These are phyloP conservation scores for Campylomormyrus numenius DNA, from an alignment of 2,113 vertebrate species.

Conservation along the genomic window DNA sequence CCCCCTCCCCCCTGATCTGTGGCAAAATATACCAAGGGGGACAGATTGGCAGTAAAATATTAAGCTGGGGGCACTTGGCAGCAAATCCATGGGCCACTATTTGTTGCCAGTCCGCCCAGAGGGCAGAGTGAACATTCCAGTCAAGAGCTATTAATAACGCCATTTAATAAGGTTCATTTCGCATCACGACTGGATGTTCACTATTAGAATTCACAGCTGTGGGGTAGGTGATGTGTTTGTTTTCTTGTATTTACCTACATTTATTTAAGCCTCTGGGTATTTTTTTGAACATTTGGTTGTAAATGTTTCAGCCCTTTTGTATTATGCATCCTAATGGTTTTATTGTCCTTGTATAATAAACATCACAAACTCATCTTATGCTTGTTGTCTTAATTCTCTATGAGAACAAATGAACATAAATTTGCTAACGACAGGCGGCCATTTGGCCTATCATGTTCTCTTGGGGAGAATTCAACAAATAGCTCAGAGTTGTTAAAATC, in stretches of 20 bases:
- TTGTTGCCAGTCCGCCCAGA: neutral
- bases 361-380: neutral
- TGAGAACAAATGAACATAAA: no score
- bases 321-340: neutral
- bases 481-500: no score
- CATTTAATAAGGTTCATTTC: neutral
- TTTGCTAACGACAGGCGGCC: no score
- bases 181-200: neutral
- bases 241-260: neutral
- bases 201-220: neutral
- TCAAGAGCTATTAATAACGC: neutral
- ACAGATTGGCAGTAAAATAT: neutral
- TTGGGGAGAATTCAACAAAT: no score
- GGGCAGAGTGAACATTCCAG: neutral
- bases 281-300: neutral
- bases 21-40: no score
- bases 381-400: neutral
- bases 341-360: neutral
- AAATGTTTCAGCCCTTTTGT: neutral
- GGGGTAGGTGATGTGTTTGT: neutral
- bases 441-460: neutral
- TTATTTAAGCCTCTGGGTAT: neutral
- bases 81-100: neutral
- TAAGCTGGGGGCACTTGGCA: neutral
- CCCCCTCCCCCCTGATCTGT: no score